A percentile compares a stretch with the other conserved stretches of the same genome.
phyloP scores from a whole-genome alignment of 2,113 vertebrate genomes.

The Dendrocopos noguchii region DNA sequence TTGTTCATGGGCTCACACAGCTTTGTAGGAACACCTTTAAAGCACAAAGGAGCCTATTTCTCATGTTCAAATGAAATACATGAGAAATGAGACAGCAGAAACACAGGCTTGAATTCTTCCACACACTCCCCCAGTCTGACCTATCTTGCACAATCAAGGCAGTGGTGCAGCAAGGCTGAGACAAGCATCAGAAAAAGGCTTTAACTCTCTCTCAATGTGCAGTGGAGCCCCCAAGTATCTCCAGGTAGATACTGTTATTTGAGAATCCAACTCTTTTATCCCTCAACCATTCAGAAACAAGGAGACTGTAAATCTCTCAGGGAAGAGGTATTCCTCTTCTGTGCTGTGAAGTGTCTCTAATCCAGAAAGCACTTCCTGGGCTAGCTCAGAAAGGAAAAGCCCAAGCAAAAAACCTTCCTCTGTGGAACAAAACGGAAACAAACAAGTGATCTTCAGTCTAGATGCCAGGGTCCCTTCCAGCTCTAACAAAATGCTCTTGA shows the following conservation, averaged over 20 bases:
- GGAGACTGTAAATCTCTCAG: not conserved
- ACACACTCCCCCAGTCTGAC: rapidly evolving
- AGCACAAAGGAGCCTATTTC: not conserved
- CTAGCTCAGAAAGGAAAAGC: not conserved
- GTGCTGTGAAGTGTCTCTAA: not conserved
- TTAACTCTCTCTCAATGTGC: not conserved
- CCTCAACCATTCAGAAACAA: not conserved
- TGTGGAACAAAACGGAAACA: not conserved
- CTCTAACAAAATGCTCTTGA: not conserved
- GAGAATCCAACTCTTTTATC: not conserved
- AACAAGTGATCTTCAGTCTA: not conserved
- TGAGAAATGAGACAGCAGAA: not conserved
- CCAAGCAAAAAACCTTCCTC: not conserved
- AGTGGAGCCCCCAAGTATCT: not conserved
- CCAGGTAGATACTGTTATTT: not conserved
- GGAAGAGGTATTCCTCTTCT: not conserved
- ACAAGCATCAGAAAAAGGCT: not conserved
- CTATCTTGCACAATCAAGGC: not conserved
- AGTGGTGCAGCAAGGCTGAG: not conserved
- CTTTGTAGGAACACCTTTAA: not conserved
- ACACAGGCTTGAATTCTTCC: not conserved
- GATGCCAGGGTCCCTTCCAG: not conserved
- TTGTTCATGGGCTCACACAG: not conserved
- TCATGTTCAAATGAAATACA: not conserved
- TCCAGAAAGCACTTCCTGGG: not conserved